These are phyloP conservation scores for Drosophila eugracilis DNA, from an alignment of 1,140 invertebrate genomes.

Conservation along the genomic window DNA sequence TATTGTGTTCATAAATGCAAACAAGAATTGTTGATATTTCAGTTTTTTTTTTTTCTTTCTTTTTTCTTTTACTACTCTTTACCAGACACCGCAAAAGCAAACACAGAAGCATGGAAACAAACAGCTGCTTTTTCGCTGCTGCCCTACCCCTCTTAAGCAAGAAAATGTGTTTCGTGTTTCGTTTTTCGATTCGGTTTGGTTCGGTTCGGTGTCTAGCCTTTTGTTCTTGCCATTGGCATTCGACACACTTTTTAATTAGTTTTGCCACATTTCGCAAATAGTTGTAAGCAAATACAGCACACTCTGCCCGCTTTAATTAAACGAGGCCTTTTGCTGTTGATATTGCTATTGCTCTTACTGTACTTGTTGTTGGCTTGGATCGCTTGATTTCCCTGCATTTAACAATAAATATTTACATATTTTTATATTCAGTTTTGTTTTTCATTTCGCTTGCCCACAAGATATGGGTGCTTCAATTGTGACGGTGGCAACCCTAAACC, in stretches of 20 bases:
- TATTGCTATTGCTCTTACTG: too few relatives aligned
- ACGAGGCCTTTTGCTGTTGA: too few relatives aligned
- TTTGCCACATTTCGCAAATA: constrained; percentile 79
- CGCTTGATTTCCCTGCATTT: constrained; percentile 15
- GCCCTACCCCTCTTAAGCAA: constrained; percentile 7
- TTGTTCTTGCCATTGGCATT: constrained; percentile 80
- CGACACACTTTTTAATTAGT: constrained; percentile 81
- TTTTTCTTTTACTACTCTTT: constrained; percentile 29
- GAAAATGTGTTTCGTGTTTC: constrained; percentile 19
- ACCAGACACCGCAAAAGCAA: constrained; percentile 44
- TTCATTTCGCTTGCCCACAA: constrained; percentile 25
- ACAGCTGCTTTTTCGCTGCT: constrained; percentile 42
- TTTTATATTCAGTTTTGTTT: constrained; percentile 14
- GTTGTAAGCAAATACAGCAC: constrained; percentile 70
- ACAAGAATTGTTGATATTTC: constrained; percentile 61
- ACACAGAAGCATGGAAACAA: constrained; percentile 24
- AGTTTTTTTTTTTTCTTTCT: constrained; percentile 25
- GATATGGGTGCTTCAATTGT: constrained; percentile 12
- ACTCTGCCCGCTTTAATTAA: constrained; percentile 69
- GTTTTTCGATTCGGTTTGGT: constrained; percentile 1
- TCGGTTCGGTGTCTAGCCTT: constrained; percentile 48
- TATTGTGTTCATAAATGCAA: constrained; percentile 57
- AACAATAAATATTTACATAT: constrained; percentile 46
- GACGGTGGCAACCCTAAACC: constrained; percentile 22
- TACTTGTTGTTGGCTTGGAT: too few relatives aligned